phyloP scores from a whole-genome alignment of 2,888 invertebrate genomes.

The Agrypnus murinus region DNA sequence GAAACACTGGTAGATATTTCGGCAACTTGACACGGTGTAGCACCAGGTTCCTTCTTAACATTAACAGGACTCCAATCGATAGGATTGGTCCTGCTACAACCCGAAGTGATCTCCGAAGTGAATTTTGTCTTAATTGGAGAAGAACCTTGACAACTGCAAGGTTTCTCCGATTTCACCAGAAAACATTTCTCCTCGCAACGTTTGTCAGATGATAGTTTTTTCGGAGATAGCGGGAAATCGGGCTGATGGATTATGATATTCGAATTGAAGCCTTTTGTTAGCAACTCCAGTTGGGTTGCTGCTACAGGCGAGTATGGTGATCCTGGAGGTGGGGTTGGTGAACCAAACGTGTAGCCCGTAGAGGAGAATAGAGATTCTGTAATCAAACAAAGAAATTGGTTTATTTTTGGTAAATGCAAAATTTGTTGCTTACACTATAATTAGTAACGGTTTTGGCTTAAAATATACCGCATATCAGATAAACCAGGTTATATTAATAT shows the following conservation, averaged over 20 bases:
- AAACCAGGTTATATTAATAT: too few relatives aligned
- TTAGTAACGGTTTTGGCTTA: too few relatives aligned
- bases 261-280: slow-evolving; percentile 72
- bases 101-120: slow-evolving; percentile 63
- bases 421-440: too few relatives aligned
- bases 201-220: slow-evolving; percentile 61
- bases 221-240: slow-evolving; percentile 62
- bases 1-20: slow-evolving; percentile 76
- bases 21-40: slow-evolving; percentile 76
- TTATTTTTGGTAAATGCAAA: too few relatives aligned
- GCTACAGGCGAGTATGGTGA: slow-evolving; percentile 81
- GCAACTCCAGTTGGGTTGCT: slow-evolving; percentile 79
- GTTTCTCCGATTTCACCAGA: slow-evolving; percentile 62
- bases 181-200: slow-evolving; percentile 68
- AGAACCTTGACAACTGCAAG: slow-evolving; percentile 61
- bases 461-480: too few relatives aligned
- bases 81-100: slow-evolving; percentile 82
- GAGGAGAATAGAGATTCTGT: slow-evolving; percentile 81
- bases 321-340: slow-evolving; percentile 78
- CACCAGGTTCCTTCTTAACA: slow-evolving; percentile 80
- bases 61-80: slow-evolving; percentile 76
- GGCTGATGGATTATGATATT: slow-evolving; percentile 72
- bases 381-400: too few relatives aligned
- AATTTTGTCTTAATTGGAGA: slow-evolving; percentile 58
- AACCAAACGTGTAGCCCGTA: slow-evolving; percentile 78